Percentiles rank a stretch among this genome's conserved stretches.
These are phyloP conservation scores for Rotaria magnacalcarata DNA, from an alignment of 2,888 invertebrate species.

Conservation along the genomic window DNA sequence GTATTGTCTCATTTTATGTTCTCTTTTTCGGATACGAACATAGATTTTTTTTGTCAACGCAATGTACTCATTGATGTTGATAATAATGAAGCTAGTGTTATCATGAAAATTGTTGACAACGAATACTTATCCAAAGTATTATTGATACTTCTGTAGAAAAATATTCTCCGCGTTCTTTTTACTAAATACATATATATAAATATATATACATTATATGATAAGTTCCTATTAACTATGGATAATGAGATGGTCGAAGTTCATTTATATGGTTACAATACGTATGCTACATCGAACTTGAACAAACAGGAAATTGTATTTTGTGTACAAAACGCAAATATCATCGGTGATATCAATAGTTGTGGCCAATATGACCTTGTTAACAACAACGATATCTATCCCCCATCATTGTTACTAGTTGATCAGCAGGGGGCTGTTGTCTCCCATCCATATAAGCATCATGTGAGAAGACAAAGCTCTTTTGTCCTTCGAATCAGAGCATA, in stretches of 20 bases:
- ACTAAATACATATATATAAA: not conserved
- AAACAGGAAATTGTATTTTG: constrained; percentile 24
- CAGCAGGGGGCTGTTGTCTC: not conserved
- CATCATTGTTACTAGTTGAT: constrained; percentile 15
- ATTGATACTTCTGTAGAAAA: not conserved
- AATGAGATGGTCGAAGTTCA: not conserved
- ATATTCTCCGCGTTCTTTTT: not conserved
- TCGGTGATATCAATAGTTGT: not conserved
- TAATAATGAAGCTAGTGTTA: not conserved
- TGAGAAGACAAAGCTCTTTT: constrained; percentile 26
- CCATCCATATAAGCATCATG: constrained; percentile 26
- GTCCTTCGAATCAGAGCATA: constrained; percentile 11
- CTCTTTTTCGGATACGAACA: not conserved
- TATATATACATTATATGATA: not conserved
- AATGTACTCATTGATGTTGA: not conserved
- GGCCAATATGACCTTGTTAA: constrained; percentile 1
- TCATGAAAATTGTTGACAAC: not conserved
- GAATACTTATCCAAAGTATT: not conserved
- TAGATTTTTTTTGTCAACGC: not conserved
- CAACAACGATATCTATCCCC: not conserved
- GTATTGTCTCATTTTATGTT: not conserved
- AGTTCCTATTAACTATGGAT: not conserved
- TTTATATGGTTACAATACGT: constrained; percentile 7
- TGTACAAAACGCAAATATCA: constrained; percentile 16
- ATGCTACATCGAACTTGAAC: not conserved